Evolutionary conservation across 2,797 vertebrate genomes (phyloP), one percentile per base, ranked within the genome.

Genomic region (Enteromius mattozi): DNA sequence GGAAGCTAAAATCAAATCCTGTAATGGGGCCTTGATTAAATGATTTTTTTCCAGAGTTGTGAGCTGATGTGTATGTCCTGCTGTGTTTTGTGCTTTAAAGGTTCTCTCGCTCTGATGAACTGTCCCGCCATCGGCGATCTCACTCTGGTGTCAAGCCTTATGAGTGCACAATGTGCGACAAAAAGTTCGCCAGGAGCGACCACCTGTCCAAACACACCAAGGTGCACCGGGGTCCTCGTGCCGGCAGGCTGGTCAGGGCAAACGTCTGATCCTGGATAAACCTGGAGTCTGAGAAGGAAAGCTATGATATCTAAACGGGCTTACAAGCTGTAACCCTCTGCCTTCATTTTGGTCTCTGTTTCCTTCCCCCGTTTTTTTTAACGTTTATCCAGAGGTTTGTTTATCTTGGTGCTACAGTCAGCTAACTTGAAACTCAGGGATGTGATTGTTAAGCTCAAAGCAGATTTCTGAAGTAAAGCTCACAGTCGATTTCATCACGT

Each of bases 181-280:
- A 96, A 90, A 96, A 96, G 91, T 96, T 96, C 0, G 95, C 95
- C 85, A 93, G 95, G 89, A 96, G 95, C 3, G 95, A 96, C 87
- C 95, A 96, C 88, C 86, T 96, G 21, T 95, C 95, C 88, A 96
- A 96, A 91, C 95, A 96, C 94, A 95, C 94, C 0, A 96, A 96
- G 91, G 95, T 96, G 86, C 95, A 96, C 89, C 93, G 94, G 81
- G 94, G 95, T 89, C 92, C 94, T 56, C 92, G 94, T 66, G 92
- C 94, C 42, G 87, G 92, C 91, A 92, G 94, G 91, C 92, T 94
- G 6, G 87, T 93, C 89, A 91, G 93, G 86, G 86, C 92, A 80
- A 93, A 91, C 2, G 88, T 94, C 90, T 95, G 93, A 95, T 81
- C 63, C 17, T 19, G 71, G 40, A 74, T 49, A 66, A 35, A 81